These are phyloP conservation scores for Aegotheles bennettii DNA, from an alignment of 2,113 vertebrate genomes.

Conservation along the genomic window DNA sequence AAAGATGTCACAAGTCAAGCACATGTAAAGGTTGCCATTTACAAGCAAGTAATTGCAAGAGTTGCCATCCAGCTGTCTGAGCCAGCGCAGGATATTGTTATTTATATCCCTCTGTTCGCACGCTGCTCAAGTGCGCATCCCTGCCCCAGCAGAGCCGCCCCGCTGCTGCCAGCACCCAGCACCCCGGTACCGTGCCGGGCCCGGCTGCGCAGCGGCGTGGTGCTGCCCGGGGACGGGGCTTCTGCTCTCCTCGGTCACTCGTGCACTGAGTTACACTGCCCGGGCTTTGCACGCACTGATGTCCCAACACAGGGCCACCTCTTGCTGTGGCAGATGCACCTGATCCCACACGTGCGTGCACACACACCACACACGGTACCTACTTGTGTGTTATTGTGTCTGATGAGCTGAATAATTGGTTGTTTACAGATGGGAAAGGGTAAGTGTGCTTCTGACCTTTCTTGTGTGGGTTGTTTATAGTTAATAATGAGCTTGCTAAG, in stretches of 20 bases:
- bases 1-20: not conserved
- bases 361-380: not conserved
- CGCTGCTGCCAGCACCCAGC: not conserved
- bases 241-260: accelerated
- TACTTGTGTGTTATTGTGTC: not conserved
- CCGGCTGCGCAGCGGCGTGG: accelerated
- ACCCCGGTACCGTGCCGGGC: not conserved
- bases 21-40: not conserved
- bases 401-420: not conserved
- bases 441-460: not conserved
- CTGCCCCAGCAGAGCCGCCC: not conserved
- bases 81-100: not conserved
- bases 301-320: not conserved
- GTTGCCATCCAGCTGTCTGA: not conserved
- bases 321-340: not conserved
- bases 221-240: accelerated
- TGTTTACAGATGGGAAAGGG: not conserved
- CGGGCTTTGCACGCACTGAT: accelerated
- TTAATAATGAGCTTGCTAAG: not conserved
- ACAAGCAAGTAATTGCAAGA: not conserved
- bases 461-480: not conserved
- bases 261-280: accelerated
- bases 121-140: accelerated
- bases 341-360: no score
- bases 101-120: not conserved